Evolutionary conservation across 92 coral and sea anemone species (phyloP), one percentile per base, ranked within the genome.

Genomic region (Actinostola sp.): DNA sequence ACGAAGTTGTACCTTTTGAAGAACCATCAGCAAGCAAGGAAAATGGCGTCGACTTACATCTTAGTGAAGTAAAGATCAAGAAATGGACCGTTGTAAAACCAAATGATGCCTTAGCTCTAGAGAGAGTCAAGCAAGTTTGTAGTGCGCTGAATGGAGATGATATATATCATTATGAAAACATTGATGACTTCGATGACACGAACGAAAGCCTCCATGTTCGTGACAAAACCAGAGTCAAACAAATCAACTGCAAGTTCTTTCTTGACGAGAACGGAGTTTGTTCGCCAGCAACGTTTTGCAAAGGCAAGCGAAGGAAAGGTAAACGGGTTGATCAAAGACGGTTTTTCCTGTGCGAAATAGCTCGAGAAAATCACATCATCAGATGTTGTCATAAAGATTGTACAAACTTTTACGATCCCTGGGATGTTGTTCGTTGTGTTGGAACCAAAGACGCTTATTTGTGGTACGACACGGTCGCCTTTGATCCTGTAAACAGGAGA

Each of bases 161-260:
- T 5, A 61, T 75, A 3, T 75, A 75, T 21, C 81, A 75, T 31
- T 75, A 57, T 33, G 81, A 57, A 48, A 64, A 75, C 54, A 38
- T 75, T 2, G 72, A 75, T 12, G 81, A 75, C 30, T 75, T 63
- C 39, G 81, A 75, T 23, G 81, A 75, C 64, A 75, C 64, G 13
- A 23, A 23, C 3, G 61, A 55, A 24, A 26, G 20, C 6, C 46
- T 2, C 45, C 30, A 70, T 50, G 29, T 14, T 12, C 14, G 31
- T 16, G 8, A 32, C 29, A 30, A 46, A 43, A 36, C 36, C 36
- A 57, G 28, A 57, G n/a, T 1, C 39, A 33, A 17, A 3, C 16
- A 50, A 7, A 51, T 68, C 19, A 27, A 26, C 50, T 68, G 74
- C 24, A 68, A 31, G 30, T 36, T 25, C 24, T 14, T 50, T 26